Evolutionary conservation across 2,888 invertebrate species (phyloP), one percentile per base, ranked within the genome.

Genomic region (Metacarcinus magister): DNA sequence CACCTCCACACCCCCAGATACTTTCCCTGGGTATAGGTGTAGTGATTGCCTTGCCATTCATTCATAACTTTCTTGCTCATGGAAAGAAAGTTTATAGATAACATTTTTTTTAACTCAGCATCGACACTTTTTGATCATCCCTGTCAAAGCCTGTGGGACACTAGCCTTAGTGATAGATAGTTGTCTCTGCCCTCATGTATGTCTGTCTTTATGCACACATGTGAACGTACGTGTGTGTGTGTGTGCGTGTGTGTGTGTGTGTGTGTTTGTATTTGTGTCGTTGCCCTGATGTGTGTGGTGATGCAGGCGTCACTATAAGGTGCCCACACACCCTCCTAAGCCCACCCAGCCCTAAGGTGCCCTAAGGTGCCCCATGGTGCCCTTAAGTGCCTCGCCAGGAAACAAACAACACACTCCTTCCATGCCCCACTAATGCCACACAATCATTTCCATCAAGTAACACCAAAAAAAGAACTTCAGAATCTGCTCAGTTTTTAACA

Each of bases 251-350:
- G 87, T 32, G n/a, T 39, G 87, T 87, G 39, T 87, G 28, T 87
- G 39, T 39, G 87, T 39, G 39, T 39, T 16, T 39, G 16, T 87
- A 13, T 87, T 8, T 19, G 10, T 87, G 32, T 32, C 32, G 2
- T 16, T 67, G 67, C n/a, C 67, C 67, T 67, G 67, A 39, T 87
- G 87, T 87, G 32, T 87, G 87, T 87, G 75, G n/a, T 39, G 87
- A 23, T 67, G 67, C 67, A 87, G 87, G 87, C 3, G 10, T 4
- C 8, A 16, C 87, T 13, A 1, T n/a, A 87, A 87, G 23, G 87
- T 87, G 13, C 87, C 87, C 87, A 16, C 87, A 60, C 75, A 5
- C 87, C 39, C 87, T 39, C 87, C 54, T 19, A 54, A 87, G 39
- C 87, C 87, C 39, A 8, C 87, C 39, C 32, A 3, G 39, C 39